A percentile compares a stretch with the other conserved stretches of the same genome.
phyloP scores from a whole-genome alignment of 1,140 invertebrate species.

The Drosophila simulans region DNA sequence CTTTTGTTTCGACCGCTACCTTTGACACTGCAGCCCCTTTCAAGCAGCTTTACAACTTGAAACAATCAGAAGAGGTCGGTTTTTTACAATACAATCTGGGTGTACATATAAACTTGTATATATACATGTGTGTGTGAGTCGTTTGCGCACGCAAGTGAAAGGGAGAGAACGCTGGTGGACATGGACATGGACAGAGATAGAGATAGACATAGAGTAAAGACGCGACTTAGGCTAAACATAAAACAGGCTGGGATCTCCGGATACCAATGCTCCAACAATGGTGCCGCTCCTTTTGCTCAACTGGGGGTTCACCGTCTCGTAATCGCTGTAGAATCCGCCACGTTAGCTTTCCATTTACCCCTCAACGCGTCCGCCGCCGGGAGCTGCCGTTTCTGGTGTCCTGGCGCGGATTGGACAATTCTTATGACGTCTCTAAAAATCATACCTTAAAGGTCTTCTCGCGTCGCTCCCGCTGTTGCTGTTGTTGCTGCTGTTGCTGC shows the following conservation, averaged over 20 bases:
- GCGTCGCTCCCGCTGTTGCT: constrained; percentile 78
- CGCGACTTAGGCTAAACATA: constrained; percentile 46
- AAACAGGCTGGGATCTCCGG: constrained; percentile 24
- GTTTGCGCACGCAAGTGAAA: constrained; percentile 9
- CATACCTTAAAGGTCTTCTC: constrained; percentile 84
- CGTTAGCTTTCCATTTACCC: constrained; percentile 43
- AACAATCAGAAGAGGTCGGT: constrained; percentile 43
- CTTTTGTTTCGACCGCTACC: constrained; percentile 2
- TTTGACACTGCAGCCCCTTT: constrained; percentile 3
- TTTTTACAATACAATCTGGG: constrained; percentile 8
- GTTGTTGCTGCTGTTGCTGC: constrained; percentile 62
- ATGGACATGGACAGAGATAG: constrained; percentile 12
- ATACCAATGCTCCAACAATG: constrained; percentile 13
- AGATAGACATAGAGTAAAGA: neutral
- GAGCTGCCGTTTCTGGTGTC: constrained; percentile 40
- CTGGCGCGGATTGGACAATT: constrained; percentile 81
- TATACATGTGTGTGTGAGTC: constrained; percentile 15
- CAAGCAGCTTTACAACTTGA: constrained; percentile 29
- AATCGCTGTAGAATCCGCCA: constrained; percentile 75
- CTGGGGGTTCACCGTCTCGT: constrained; percentile 3
- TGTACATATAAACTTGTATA: constrained; percentile 2
- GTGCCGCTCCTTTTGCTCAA: constrained; percentile 4
- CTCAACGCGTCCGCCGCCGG: constrained; percentile 66
- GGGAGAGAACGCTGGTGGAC: constrained; percentile 2
- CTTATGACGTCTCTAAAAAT: constrained; percentile 85